Percentiles rank a stretch among this genome's conserved stretches.
Conservation (phyloP, 2,888 invertebrate genomes). For the Kuschelorhynchus macadamiae region DNA sequence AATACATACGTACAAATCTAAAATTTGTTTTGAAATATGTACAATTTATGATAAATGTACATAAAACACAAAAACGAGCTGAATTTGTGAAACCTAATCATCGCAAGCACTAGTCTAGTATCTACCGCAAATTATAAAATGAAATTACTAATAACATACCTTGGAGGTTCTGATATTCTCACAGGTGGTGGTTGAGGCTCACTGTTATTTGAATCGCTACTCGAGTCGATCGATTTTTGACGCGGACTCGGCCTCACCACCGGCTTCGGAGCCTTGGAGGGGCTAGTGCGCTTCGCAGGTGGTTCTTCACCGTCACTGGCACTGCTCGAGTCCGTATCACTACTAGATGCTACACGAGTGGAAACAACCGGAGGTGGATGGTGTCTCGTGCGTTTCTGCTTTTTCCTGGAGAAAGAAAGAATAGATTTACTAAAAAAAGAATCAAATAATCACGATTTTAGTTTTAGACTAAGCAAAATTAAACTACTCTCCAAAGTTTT, state of each 20-base stretch:
- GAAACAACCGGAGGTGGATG: not conserved
- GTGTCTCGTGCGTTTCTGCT: conserved; percentile 31
- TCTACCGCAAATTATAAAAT: too few relatives aligned
- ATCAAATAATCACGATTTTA: not conserved
- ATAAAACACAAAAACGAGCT: too few relatives aligned
- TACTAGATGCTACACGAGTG: conserved; percentile 6
- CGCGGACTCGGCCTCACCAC: conserved; percentile 64
- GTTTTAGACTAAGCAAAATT: too few relatives aligned
- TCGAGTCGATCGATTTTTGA: conserved; percentile 63
- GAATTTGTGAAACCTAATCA: too few relatives aligned
- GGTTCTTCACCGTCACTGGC: conserved; percentile 33
- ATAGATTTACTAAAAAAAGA: not conserved
- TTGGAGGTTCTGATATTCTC: conserved; percentile 56
- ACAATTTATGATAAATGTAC: too few relatives aligned
- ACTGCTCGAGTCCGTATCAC: conserved; percentile 23
- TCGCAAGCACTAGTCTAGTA: too few relatives aligned
- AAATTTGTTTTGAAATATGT: too few relatives aligned
- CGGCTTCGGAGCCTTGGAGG: conserved; percentile 59
- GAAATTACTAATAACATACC: not conserved
- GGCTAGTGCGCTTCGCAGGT: conserved; percentile 36
- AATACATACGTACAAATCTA: too few relatives aligned
- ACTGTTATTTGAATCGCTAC: conserved; percentile 63
- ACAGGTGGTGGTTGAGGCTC: conserved; percentile 50
- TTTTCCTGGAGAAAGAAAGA: conserved; percentile 62
- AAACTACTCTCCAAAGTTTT: too few relatives aligned